These are phyloP conservation scores for Sitta carolinensis DNA, from an alignment of 2,797 vertebrate genomes.

Conservation along the genomic window DNA sequence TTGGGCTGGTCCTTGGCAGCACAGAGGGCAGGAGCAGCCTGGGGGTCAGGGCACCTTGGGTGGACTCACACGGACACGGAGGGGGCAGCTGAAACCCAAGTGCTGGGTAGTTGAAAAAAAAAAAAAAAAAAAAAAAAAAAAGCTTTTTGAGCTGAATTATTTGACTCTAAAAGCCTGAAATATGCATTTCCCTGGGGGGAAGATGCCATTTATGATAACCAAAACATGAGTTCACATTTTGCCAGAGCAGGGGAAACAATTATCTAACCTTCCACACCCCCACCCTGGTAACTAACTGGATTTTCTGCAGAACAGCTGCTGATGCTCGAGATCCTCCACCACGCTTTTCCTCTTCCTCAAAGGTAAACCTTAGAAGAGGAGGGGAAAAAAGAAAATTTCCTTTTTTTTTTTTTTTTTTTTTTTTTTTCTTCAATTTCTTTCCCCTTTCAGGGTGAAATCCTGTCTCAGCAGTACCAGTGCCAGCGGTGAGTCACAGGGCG, in stretches of 20 bases:
- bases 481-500: neutral
- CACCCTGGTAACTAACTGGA: neutral
- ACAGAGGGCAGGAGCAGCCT: accelerated
- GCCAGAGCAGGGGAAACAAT: conserved; percentile 5
- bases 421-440: neutral
- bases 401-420: neutral
- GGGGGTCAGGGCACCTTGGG: too few species aligned
- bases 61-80: accelerated
- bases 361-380: neutral
- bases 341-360: conserved; percentile 12
- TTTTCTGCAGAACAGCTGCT: conserved; percentile 38
- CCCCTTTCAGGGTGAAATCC: neutral
- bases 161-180: neutral
- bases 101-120: neutral
- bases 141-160: neutral
- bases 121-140: neutral
- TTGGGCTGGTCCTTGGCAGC: neutral
- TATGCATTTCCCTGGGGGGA: conserved; percentile 2
- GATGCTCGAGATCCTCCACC: neutral
- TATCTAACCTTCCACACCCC: neutral
- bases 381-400: neutral
- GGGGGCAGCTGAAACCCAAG: neutral
- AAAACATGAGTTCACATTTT: neutral
- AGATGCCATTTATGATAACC: conserved; percentile 57
- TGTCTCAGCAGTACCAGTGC: neutral